These are phyloP conservation scores for Oncorhynchus mykiss DNA, from an alignment of 2,113 vertebrate species.

Conservation along the genomic window DNA sequence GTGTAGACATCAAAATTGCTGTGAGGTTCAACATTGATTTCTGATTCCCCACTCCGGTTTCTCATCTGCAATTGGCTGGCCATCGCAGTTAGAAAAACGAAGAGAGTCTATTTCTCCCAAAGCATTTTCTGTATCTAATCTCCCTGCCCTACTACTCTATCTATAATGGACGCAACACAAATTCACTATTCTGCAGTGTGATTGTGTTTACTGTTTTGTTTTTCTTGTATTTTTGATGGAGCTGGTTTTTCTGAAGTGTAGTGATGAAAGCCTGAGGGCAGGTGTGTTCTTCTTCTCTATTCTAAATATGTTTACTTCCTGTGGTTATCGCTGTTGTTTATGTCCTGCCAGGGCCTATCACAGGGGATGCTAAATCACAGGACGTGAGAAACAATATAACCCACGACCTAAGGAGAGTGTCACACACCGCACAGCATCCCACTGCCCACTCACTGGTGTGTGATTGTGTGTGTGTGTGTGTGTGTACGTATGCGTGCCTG, in stretches of 20 bases:
- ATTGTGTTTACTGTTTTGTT: slow-evolving; percentile 39
- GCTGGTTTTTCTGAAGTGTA: slow-evolving; percentile 15
- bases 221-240: slow-evolving; percentile 42
- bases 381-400: neutral
- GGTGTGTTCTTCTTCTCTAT: neutral
- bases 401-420: no score
- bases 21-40: no score
- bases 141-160: slow-evolving; percentile 8
- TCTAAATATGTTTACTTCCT: slow-evolving; percentile 4
- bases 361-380: neutral
- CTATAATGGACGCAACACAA: slow-evolving; percentile 16
- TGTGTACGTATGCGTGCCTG: no score
- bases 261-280: slow-evolving; percentile 26
- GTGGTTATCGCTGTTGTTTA: slow-evolving; percentile 17
- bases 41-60: no score
- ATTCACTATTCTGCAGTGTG: slow-evolving; percentile 5
- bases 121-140: no score
- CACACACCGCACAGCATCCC: no score
- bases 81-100: no score
- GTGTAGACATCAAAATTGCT: no score
- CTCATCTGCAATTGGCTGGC: no score
- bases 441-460: no score
- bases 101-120: no score
- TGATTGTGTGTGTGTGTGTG: no score
- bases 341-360: neutral